Conservation (phyloP, 2,797 vertebrate species). For the Tiaroga cobitis region DNA sequence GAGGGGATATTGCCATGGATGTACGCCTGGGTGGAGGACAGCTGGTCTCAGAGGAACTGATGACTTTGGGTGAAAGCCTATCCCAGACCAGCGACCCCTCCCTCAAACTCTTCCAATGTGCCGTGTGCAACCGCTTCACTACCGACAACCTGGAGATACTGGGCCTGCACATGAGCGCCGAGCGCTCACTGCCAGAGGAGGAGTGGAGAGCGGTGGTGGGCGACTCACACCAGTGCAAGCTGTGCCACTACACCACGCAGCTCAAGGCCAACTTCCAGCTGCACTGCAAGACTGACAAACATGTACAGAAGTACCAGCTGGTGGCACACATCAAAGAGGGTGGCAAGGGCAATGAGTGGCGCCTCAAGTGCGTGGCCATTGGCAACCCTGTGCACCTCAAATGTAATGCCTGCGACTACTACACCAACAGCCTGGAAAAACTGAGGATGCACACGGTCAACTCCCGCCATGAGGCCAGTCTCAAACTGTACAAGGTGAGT, state of each 20-base stretch:
- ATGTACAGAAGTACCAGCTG: constrained; percentile 98
- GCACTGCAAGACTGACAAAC: constrained; percentile 99
- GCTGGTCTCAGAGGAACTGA: constrained; percentile 97
- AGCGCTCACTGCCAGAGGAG: constrained; percentile 93
- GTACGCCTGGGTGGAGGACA: constrained; percentile 93
- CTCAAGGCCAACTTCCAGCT: constrained; percentile 99
- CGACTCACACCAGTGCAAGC: constrained; percentile 97
- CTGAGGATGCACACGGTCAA: constrained; percentile 96
- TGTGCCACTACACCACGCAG: constrained; percentile 98
- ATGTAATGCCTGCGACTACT: constrained; percentile 99
- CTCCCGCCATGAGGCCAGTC: constrained; percentile 95
- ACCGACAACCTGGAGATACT: constrained; percentile 98
- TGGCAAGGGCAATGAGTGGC: constrained; percentile 97
- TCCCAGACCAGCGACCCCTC: constrained; percentile 96
- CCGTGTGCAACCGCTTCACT: constrained; percentile 98
- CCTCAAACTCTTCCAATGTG: constrained; percentile 98
- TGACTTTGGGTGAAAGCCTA: constrained; percentile 97
- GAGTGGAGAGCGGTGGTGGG: constrained; percentile 97
- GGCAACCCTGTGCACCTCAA: constrained; percentile 98
- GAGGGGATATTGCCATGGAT: constrained; percentile 95
- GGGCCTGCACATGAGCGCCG: constrained; percentile 95
- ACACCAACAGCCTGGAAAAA: constrained; percentile 99
- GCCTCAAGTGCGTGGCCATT: constrained; percentile 97
- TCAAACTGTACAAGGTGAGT: constrained; percentile 98
- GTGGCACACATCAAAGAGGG: constrained; percentile 99